phyloP scores from a whole-genome alignment of 2,888 invertebrate genomes.

The Epinotia ramella region DNA sequence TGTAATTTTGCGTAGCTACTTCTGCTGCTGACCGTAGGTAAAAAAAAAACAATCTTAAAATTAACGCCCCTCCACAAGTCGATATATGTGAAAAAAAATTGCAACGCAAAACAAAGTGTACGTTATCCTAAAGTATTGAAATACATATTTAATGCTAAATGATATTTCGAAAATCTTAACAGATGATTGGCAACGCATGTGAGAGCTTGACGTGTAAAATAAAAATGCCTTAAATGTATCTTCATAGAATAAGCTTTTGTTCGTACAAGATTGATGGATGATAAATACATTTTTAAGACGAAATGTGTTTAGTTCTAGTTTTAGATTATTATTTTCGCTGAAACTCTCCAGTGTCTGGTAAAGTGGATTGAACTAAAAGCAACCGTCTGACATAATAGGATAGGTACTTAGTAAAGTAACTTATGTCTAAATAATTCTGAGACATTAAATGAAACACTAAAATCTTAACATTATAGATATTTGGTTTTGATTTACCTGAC shows the following conservation, averaged over 20 bases:
- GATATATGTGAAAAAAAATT: too few species aligned
- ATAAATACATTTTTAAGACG: not conserved
- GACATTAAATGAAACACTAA: not conserved
- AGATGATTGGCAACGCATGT: not conserved
- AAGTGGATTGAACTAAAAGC: not conserved
- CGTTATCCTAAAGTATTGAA: too few species aligned
- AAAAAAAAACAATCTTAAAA: too few species aligned
- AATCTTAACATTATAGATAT: not conserved
- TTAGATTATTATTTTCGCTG: not conserved
- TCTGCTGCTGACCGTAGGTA: too few species aligned
- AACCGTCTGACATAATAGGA: not conserved
- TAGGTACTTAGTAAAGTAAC: not conserved
- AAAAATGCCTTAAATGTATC: not conserved
- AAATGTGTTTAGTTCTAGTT: not conserved
- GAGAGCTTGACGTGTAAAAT: not conserved
- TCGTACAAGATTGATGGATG: conserved; percentile 6
- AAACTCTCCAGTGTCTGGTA: not conserved
- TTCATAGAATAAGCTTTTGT: conserved; percentile 3
- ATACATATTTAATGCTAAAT: too few species aligned
- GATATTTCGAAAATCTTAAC: too few species aligned
- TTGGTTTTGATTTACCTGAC: not conserved
- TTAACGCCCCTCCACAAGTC: too few species aligned
- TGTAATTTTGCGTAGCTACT: too few species aligned
- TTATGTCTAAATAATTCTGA: not conserved
- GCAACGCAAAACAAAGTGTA: too few species aligned